Evolutionary conservation across 2,113 vertebrate genomes (phyloP), one percentile per base, ranked within the genome.

Genomic region (Heterotis niloticus): DNA sequence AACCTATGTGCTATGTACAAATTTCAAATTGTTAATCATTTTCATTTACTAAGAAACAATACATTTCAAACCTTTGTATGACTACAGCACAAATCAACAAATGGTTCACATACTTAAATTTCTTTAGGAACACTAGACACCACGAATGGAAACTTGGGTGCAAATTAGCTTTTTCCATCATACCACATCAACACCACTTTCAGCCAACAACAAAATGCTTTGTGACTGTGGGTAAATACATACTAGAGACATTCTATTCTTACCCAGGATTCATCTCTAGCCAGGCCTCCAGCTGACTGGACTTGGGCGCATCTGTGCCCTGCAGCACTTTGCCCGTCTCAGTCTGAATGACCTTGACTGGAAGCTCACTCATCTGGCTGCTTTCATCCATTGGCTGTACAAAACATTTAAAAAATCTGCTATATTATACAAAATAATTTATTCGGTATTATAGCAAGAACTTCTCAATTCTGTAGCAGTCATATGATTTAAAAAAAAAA

Each of bases 191-290:
- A 44, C 7, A 44, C 34, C 34, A 44, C 34, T 7, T 44, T 44
- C 34, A 44, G 34, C 34, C 34, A 44, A 44, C 34, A 44, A 44
- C 2, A 7, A 44, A 44, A 44, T 4, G 23, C 23, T 10, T n/a
- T 66, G 1, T 66, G 16, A 29, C 26, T 69, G 10, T 28, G 5
- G 57, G 52, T 28, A 66, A 24, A 20, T n/a, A 26, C 64, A 77
- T 17, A 28, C 24, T 20, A 28, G 28, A 24, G 77, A 70, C 14
- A 28, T 52, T 13, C 26, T n/a, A 44, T 86, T 86, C 98, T 86
- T 86, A 99, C 97, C 97, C 98, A 18, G 96, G 98, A 78, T 99
- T 98, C 97, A 99, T 99, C 88, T 99, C 98, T 11, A 99, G 88
- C 97, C 98, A 99, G 68, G 98, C 96, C 80, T 99, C 98, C 85